A percentile compares a stretch with the other conserved stretches of the same genome.
Evolutionary conservation across 2,888 invertebrate species (phyloP).

Genomic region (Chaetoderma sp.): DNA sequence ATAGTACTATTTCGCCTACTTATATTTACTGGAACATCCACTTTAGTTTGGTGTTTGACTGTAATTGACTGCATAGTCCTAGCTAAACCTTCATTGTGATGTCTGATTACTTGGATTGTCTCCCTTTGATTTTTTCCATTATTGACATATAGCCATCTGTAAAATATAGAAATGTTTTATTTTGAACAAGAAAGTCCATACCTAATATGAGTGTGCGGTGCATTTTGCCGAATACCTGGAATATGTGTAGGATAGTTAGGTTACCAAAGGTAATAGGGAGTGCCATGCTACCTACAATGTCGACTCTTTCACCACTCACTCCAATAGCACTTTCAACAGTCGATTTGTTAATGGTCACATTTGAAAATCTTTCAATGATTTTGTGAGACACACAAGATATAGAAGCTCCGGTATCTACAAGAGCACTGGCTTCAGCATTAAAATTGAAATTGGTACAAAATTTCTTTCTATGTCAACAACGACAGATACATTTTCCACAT

Average conservation of each 20-base stretch:
- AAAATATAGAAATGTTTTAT: constrained; percentile 28
- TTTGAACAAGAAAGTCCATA: constrained; percentile 28
- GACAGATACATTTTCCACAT: not conserved
- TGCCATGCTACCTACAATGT: not conserved
- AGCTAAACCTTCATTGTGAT: constrained; percentile 15
- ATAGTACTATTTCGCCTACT: constrained; percentile 3
- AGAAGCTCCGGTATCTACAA: too few species aligned
- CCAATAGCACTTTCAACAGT: not conserved
- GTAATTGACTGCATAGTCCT: not conserved
- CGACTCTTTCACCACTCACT: not conserved
- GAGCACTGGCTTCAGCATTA: not conserved
- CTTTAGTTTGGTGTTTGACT: constrained; percentile 15
- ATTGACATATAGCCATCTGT: constrained; percentile 9
- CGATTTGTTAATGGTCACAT: too few species aligned
- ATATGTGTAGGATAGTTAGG: not conserved
- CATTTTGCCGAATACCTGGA: too few species aligned
- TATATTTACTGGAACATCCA: constrained; percentile 2
- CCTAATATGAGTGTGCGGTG: constrained; percentile 28
- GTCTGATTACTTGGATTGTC: constrained; percentile 7
- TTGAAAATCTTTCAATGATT: too few species aligned
- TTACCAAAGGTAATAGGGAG: not conserved
- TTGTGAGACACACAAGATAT: too few species aligned
- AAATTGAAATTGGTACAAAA: not conserved
- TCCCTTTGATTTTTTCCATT: constrained; percentile 10
- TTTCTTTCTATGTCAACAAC: too few species aligned